phyloP scores from a whole-genome alignment of 2,888 invertebrate species.

The Deroplatys truncata region DNA sequence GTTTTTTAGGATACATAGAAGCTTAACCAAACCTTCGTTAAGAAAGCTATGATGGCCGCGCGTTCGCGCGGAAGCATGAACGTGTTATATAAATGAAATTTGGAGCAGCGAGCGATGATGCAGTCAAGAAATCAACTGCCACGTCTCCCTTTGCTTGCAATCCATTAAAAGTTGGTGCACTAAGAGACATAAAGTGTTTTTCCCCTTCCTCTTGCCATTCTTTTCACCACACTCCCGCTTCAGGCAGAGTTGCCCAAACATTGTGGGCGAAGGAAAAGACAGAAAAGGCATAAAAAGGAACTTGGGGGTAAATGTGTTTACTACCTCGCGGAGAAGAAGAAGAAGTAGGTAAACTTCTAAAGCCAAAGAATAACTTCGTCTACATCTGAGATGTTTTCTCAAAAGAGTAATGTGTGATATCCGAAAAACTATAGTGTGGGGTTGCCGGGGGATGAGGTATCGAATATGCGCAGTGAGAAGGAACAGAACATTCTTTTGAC shows the following conservation, averaged over 20 bases:
- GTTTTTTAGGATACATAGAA: too few relatives aligned
- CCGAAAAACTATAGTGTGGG: background rate
- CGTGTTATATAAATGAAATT: too few relatives aligned
- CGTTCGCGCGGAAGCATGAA: too few relatives aligned
- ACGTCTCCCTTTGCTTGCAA: background rate
- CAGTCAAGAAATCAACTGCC: background rate
- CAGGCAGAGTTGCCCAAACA: background rate
- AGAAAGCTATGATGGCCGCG: too few relatives aligned
- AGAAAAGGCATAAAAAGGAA: background rate
- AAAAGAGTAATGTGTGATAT: background rate
- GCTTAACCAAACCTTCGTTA: too few relatives aligned
- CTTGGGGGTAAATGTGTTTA: background rate
- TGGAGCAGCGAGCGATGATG: background rate
- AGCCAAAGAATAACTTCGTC: background rate
- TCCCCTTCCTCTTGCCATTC: background rate
- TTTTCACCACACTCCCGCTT: background rate
- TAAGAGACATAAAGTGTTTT: background rate
- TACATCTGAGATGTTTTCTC: background rate
- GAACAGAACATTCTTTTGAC: background rate
- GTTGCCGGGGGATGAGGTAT: background rate
- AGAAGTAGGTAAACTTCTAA: background rate
- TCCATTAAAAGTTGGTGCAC: background rate
- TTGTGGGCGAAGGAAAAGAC: background rate
- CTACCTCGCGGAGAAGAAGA: background rate
- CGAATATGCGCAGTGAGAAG: background rate